Conservation (phyloP, 1,140 invertebrate species). For the Sycobia sp. region DNA sequence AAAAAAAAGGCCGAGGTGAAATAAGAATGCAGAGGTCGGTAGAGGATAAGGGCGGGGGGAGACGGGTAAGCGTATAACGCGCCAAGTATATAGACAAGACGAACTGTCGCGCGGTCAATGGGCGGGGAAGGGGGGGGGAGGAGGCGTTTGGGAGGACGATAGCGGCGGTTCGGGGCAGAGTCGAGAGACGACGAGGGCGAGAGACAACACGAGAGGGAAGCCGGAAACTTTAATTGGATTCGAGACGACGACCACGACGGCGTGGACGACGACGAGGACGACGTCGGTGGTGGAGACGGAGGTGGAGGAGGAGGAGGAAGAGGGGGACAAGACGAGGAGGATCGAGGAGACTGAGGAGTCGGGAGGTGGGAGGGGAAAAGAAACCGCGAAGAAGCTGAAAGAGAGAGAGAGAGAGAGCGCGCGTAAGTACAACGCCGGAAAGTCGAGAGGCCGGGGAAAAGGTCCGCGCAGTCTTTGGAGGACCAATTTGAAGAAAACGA, state of each 20-base stretch:
- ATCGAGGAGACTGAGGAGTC: too few relatives aligned
- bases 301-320: not conserved
- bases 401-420: too few relatives aligned
- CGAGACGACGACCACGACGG: conserved; percentile 28
- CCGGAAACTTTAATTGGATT: conserved; percentile 40
- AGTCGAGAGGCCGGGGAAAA: conserved; percentile 9
- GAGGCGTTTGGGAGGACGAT: too few relatives aligned
- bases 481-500: conserved; percentile 22
- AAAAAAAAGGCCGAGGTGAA: not conserved
- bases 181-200: not conserved
- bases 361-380: too few relatives aligned
- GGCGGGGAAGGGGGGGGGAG: not conserved
- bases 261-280: not conserved
- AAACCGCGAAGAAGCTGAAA: not conserved
- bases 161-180: too few relatives aligned
- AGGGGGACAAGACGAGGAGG: not conserved
- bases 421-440: too few relatives aligned
- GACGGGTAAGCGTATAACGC: not conserved
- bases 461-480: conserved; percentile 22
- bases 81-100: not conserved
- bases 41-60: not conserved
- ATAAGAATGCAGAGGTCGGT: not conserved
- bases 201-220: conserved; percentile 13
- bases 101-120: conserved; percentile 24
- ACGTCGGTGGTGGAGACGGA: too few relatives aligned